These are phyloP conservation scores for Leucophenga maculata DNA, from an alignment of 2,888 invertebrate genomes.

Conservation along the genomic window DNA sequence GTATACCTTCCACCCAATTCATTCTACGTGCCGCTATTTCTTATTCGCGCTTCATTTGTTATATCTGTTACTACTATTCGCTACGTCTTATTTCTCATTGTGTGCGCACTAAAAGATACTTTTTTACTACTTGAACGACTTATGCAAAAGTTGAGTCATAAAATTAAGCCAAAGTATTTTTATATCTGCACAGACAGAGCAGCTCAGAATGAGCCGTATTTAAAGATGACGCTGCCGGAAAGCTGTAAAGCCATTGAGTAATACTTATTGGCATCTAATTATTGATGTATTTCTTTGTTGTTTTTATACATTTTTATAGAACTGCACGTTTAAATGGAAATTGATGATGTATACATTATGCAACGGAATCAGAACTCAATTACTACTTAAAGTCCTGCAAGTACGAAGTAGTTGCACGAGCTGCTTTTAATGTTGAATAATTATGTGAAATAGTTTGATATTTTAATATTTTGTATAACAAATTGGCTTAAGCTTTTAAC, in stretches of 20 bases:
- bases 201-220: not conserved
- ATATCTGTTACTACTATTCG: no score
- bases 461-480: no score
- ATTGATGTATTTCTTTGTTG: not conserved
- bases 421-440: no score
- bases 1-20: not conserved
- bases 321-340: no score
- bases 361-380: no score
- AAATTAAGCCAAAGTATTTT: slow-evolving; percentile 6
- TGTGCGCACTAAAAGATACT: not conserved
- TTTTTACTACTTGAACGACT: not conserved
- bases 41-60: not conserved
- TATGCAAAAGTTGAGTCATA: slow-evolving; percentile 22
- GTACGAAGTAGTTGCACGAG: no score
- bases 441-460: no score
- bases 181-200: not conserved
- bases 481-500: no score
- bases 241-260: not conserved
- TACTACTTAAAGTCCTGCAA: no score
- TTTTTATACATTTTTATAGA: no score
- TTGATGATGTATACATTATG: no score
- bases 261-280: slow-evolving; percentile 9
- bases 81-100: not conserved
- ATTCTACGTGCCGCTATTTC: not conserved
- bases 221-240: not conserved